Conservation (phyloP, 2,113 vertebrate genomes). For the Elanus axillaris region DNA sequence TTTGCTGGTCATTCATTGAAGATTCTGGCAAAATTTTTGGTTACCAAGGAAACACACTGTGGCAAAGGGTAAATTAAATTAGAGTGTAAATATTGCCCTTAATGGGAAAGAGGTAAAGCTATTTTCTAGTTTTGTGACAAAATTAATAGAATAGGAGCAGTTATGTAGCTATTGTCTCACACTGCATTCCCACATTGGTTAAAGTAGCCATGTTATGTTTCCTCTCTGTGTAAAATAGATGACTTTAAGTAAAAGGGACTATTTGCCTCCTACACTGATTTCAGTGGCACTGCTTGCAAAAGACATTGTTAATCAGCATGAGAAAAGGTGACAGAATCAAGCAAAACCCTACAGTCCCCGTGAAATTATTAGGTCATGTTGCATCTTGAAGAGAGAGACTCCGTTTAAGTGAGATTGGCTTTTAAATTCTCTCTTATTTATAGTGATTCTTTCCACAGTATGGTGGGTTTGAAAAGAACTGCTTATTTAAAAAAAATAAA, state of each 20-base stretch:
- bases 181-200: not conserved
- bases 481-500: not conserved
- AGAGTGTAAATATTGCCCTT: not conserved
- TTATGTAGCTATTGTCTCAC: not conserved
- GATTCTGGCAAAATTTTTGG: not conserved
- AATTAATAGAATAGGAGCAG: not conserved
- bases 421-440: slow-evolving; percentile 53
- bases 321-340: not conserved
- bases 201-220: not conserved
- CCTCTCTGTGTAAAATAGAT: not conserved
- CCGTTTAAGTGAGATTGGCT: slow-evolving; percentile 3
- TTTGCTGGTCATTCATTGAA: not conserved
- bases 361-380: slow-evolving; percentile 39
- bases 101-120: not conserved
- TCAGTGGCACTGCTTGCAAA: not conserved
- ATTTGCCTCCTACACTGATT: not conserved
- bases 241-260: not conserved
- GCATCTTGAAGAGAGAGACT: slow-evolving; percentile 8
- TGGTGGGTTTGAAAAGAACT: slow-evolving; percentile 37
- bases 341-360: not conserved
- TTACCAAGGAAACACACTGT: not conserved
- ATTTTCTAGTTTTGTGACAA: not conserved
- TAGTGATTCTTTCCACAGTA: not conserved
- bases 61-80: not conserved
- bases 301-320: not conserved